phyloP scores from a whole-genome alignment of 2,113 vertebrate genomes.

The Plestiodon gilberti region DNA sequence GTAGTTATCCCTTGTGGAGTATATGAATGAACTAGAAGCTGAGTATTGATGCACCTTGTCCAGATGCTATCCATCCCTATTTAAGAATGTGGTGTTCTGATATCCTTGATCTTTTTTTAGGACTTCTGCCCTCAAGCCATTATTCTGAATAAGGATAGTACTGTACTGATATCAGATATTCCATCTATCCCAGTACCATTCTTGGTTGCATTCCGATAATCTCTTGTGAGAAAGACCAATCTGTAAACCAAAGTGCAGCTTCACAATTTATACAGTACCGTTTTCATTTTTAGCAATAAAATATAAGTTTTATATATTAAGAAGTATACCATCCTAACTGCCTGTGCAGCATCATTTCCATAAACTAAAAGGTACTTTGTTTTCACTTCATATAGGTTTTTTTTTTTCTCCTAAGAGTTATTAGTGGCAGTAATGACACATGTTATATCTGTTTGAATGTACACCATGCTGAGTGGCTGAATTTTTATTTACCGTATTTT shows the following conservation, averaged over 20 bases:
- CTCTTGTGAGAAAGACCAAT: slow-evolving; percentile 12
- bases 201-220: background rate
- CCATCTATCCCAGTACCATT: background rate
- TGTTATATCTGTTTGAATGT: background rate
- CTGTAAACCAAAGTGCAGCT: background rate
- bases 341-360: background rate
- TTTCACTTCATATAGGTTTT: background rate
- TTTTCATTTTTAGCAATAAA: slow-evolving; percentile 71
- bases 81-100: background rate
- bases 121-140: background rate
- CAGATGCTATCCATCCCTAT: background rate
- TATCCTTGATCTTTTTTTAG: background rate
- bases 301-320: no score
- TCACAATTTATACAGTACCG: slow-evolving; percentile 35
- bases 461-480: no score
- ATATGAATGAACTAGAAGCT: background rate
- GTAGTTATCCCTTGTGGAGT: background rate
- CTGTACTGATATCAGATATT: background rate
- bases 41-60: background rate
- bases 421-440: background rate
- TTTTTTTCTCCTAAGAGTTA: background rate
- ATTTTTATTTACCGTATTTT: no score
- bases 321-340: background rate
- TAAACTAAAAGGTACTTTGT: slow-evolving; percentile 4
- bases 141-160: background rate